Percentiles rank a stretch among this genome's conserved stretches.
Evolutionary conservation across 2,797 vertebrate species (phyloP).

Genomic region (Parotocinclus haroldoi): DNA sequence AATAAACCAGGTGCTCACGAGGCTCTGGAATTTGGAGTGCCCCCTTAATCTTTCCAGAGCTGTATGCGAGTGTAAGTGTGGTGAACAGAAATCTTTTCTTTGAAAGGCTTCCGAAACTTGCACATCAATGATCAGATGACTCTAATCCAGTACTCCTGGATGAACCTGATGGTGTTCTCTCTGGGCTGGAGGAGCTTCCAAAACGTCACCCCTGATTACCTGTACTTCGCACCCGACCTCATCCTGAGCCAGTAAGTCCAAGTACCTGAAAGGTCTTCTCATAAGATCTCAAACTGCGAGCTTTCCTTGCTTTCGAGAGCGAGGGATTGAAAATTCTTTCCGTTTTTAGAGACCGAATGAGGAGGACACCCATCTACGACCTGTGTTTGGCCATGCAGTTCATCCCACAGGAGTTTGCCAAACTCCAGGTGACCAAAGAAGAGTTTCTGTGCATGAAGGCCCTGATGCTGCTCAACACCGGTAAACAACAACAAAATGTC

Average conservation of each 20-base stretch:
- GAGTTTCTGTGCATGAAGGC: constrained; percentile 99
- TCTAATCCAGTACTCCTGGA: constrained; percentile 98
- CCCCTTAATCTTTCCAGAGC: too few species aligned
- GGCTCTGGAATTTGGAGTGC: too few species aligned
- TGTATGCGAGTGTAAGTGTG: too few species aligned
- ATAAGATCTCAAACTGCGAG: too few species aligned
- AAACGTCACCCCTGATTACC: constrained; percentile 88
- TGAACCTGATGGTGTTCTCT: constrained; percentile 95
- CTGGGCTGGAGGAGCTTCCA: constrained; percentile 96
- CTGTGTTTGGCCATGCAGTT: constrained; percentile 92
- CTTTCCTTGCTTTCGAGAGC: too few species aligned
- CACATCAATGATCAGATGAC: constrained; percentile 98
- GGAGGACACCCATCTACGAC: constrained; percentile 88
- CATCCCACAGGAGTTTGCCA: constrained; percentile 92
- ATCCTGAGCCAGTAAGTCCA: constrained; percentile 90
- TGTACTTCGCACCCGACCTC: constrained; percentile 96
- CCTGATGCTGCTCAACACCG: constrained; percentile 91
- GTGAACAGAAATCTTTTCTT: too few species aligned
- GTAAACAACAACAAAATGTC: constrained; percentile 64
- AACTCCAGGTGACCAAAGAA: constrained; percentile 88
- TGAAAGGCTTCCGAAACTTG: constrained; percentile 88
- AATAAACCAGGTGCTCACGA: too few species aligned
- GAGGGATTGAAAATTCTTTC: not conserved
- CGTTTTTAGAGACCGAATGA: constrained; percentile 85
- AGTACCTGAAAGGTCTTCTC: too few species aligned